Evolutionary conservation across 2,113 vertebrate species (phyloP).

Genomic region (Oxyura jamaicensis): DNA sequence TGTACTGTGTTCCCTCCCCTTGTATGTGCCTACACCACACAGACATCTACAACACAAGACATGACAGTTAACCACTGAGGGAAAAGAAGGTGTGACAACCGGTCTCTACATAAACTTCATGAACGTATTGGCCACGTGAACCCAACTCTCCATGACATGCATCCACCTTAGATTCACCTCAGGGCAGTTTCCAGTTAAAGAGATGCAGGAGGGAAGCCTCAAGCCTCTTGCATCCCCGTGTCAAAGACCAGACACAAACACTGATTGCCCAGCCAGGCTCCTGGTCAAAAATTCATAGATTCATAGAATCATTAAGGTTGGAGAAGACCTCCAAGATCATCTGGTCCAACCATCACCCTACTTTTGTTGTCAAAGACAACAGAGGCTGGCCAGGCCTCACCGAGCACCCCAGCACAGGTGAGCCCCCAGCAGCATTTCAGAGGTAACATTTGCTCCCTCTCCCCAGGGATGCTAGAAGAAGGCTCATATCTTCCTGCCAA

Average conservation of each 20-base stretch:
- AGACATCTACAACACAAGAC: not conserved
- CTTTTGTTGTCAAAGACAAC: not conserved
- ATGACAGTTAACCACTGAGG: not conserved
- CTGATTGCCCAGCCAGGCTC: not conserved
- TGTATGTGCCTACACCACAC: not conserved
- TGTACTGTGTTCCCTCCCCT: not conserved
- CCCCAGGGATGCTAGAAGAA: not conserved
- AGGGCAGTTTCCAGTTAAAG: not conserved
- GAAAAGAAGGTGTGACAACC: rapidly evolving
- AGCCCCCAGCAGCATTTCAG: rapidly evolving
- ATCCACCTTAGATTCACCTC: not conserved
- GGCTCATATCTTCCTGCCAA: not conserved
- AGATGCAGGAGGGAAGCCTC: not conserved
- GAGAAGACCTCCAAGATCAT: too few relatives aligned
- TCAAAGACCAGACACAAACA: not conserved
- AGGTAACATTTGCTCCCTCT: not conserved
- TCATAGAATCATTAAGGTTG: too few relatives aligned
- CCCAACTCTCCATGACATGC: not conserved
- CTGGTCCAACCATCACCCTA: too few relatives aligned
- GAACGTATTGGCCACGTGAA: not conserved
- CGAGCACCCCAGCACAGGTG: not conserved
- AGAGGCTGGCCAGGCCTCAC: rapidly evolving
- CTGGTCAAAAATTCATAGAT: too few relatives aligned
- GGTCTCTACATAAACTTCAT: not conserved
- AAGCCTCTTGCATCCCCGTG: not conserved